Evolutionary conservation across 2,113 vertebrate genomes (phyloP).

Genomic region (Atrichornis clamosus): DNA sequence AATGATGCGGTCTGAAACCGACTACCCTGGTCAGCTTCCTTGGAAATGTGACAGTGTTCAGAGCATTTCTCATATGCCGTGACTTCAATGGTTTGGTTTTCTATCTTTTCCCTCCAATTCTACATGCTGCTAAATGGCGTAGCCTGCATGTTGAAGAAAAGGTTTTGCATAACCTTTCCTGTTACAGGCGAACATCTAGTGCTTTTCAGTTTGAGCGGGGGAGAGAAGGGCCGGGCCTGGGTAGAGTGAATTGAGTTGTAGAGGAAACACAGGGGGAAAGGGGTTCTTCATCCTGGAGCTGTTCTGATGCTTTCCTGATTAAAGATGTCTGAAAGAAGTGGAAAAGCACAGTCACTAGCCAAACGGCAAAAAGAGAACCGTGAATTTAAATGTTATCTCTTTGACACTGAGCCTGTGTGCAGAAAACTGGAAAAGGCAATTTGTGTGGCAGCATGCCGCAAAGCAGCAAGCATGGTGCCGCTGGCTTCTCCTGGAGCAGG

Average conservation of each 20-base stretch:
- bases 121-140: background rate
- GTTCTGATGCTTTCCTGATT: background rate
- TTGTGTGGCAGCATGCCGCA: background rate
- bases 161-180: background rate
- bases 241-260: background rate
- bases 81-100: background rate
- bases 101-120: background rate
- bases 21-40: background rate
- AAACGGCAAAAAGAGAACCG: background rate
- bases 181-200: background rate
- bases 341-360: background rate
- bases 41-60: background rate
- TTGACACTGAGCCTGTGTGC: background rate
- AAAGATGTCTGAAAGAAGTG: background rate
- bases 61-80: background rate
- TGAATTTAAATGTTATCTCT: background rate
- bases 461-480: background rate
- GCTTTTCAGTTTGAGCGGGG: background rate
- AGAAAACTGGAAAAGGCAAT: background rate
- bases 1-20: background rate
- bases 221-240: background rate
- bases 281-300: background rate
- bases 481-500: background rate
- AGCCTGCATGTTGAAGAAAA: background rate
- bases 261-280: background rate